Percentiles rank a stretch among this genome's conserved stretches.
Evolutionary conservation across 2,888 invertebrate genomes (phyloP).

Genomic region (Lacanobia wlatinum): DNA sequence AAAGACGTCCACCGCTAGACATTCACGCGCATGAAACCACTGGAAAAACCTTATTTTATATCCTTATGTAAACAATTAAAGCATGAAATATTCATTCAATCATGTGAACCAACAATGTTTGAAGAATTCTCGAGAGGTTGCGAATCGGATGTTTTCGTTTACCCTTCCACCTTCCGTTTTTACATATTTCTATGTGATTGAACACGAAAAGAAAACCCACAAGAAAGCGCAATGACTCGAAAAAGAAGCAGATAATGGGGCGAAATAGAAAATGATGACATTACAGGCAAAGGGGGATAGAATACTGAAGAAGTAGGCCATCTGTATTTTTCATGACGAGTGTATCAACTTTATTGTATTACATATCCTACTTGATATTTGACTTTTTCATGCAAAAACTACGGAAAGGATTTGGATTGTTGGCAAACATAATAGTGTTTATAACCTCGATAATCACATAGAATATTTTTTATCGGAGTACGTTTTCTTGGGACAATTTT

Average conservation of each 20-base stretch:
- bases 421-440: too few relatives aligned
- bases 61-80: slow-evolving; percentile 9
- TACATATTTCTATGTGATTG: slow-evolving; percentile 22
- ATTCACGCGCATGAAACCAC: too few relatives aligned
- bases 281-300: neutral
- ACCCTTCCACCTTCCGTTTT: slow-evolving; percentile 22
- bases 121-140: neutral
- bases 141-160: slow-evolving; percentile 26
- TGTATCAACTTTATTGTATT: too few relatives aligned
- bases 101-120: slow-evolving; percentile 3
- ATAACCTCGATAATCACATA: too few relatives aligned
- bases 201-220: slow-evolving; percentile 29
- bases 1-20: too few relatives aligned
- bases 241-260: neutral
- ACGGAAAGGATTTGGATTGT: too few relatives aligned
- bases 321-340: too few relatives aligned
- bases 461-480: too few relatives aligned
- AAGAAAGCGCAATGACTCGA: slow-evolving; percentile 9
- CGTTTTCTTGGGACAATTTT: too few relatives aligned
- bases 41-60: neutral
- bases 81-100: slow-evolving; percentile 15
- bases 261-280: neutral
- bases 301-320: neutral
- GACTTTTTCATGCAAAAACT: too few relatives aligned
- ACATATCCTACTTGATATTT: too few relatives aligned